Evolutionary conservation across 2,797 vertebrate species (phyloP).

Genomic region (Urocyon cinereoargenteus): DNA sequence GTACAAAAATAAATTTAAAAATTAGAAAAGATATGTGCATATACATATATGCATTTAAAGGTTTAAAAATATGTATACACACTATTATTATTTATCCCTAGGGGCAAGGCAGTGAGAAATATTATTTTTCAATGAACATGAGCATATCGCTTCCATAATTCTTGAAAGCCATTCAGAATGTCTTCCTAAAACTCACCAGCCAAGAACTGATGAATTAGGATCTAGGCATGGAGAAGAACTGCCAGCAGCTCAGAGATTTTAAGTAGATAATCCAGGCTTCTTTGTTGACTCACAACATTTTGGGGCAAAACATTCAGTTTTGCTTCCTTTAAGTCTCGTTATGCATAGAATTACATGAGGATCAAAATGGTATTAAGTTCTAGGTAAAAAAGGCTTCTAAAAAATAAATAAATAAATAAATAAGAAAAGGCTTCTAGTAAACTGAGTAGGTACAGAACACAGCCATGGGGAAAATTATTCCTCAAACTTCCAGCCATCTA

Average conservation of each 20-base stretch:
- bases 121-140: neutral
- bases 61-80: neutral
- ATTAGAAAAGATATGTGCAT: neutral
- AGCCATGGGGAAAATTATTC: neutral
- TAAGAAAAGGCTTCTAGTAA: neutral
- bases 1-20: neutral
- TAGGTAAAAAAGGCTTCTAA: neutral
- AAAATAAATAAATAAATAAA: too few species aligned
- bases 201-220: neutral
- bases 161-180: neutral
- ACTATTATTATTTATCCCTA: neutral
- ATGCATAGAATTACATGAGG: neutral
- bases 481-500: neutral
- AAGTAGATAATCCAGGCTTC: neutral
- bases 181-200: neutral
- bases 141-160: conserved; percentile 14
- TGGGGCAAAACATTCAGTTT: neutral
- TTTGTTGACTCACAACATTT: neutral
- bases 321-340: neutral
- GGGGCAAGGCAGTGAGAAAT: neutral
- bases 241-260: neutral
- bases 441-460: neutral
- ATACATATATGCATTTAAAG: neutral
- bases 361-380: neutral
- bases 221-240: neutral